phyloP scores from a whole-genome alignment of 2,888 invertebrate genomes.

The Platypus cylindrus region DNA sequence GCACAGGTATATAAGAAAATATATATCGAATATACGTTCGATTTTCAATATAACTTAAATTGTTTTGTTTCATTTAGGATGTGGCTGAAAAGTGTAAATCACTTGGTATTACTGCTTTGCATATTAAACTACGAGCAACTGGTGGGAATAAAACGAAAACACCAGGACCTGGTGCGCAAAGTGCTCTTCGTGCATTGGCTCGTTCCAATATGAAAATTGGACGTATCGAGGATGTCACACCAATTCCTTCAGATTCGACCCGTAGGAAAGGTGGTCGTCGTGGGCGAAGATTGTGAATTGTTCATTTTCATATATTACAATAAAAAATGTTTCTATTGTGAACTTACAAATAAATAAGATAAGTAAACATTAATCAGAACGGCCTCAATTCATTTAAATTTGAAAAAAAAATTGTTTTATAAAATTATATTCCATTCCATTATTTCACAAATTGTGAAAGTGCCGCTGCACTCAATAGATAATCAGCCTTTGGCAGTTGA shows the following conservation, averaged over 20 bases:
- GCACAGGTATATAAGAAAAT: conserved; percentile 61
- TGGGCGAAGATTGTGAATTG: conserved; percentile 92
- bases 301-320: conserved; percentile 14
- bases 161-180: conserved; percentile 97
- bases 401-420: no score
- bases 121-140: conserved; percentile 96
- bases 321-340: no score
- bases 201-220: conserved; percentile 99
- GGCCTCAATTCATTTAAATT: no score
- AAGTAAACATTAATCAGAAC: no score
- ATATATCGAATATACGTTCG: background rate
- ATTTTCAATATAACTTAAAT: background rate
- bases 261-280: conserved; percentile 99
- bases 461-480: no score
- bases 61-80: conserved; percentile 45
- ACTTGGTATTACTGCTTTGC: conserved; percentile 93
- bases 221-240: conserved; percentile 98
- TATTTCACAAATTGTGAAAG: no score
- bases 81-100: conserved; percentile 98
- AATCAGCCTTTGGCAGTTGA: no score
- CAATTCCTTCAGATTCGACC: conserved; percentile 97
- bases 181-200: conserved; percentile 93
- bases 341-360: no score
- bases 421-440: no score
- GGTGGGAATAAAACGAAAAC: conserved; percentile 98